These are phyloP conservation scores for Callorhinus ursinus DNA, from an alignment of 2,113 vertebrate genomes.

Conservation along the genomic window DNA sequence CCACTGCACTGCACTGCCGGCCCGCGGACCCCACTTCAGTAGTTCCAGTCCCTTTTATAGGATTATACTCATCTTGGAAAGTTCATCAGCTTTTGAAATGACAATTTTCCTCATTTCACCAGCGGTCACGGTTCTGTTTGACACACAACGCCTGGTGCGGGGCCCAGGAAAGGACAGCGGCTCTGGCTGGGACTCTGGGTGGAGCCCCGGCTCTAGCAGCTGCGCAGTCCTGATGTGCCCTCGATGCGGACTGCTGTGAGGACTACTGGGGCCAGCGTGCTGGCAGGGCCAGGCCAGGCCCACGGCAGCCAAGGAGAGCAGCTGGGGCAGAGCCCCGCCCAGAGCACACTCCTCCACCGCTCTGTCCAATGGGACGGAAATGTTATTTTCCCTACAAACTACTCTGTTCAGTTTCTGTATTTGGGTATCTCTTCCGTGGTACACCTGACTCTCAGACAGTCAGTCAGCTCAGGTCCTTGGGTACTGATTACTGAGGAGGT, in stretches of 20 bases:
- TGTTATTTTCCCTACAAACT: background rate
- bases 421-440: background rate
- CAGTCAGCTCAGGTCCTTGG: background rate
- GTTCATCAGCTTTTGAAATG: background rate
- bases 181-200: accelerated
- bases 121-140: background rate
- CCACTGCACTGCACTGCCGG: accelerated
- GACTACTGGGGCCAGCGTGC: background rate
- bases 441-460: background rate
- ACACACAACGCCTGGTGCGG: background rate
- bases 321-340: too few relatives aligned
- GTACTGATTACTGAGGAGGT: background rate
- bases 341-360: too few relatives aligned
- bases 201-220: background rate
- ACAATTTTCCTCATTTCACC: background rate
- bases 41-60: background rate
- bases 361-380: background rate
- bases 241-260: background rate
- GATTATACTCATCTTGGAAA: background rate
- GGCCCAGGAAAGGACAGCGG: background rate
- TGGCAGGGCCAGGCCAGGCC: background rate
- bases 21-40: background rate
- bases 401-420: background rate
- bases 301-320: background rate
- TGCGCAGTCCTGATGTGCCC: background rate